Evolutionary conservation across 2,113 vertebrate genomes (phyloP).

Genomic region (Pelvicachromis taeniatus): DNA sequence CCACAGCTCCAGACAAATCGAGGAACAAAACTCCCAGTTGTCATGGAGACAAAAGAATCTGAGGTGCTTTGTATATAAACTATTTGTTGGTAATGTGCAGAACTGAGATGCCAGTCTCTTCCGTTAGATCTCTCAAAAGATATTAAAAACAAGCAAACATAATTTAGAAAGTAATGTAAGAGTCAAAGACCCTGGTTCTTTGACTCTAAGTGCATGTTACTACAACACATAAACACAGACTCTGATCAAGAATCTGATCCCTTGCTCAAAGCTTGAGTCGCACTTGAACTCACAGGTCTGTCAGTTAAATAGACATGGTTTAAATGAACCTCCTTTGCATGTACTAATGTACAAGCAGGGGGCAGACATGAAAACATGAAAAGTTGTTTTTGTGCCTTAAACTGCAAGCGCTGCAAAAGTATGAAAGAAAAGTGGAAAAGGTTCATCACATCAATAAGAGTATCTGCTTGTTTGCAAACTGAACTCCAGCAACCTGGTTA

Average conservation of each 20-base stretch:
- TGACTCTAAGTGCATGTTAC: background rate
- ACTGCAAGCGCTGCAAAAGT: background rate
- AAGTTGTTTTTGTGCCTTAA: background rate
- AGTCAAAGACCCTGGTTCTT: background rate
- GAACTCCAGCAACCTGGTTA: background rate
- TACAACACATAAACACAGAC: background rate
- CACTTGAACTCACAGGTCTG: background rate
- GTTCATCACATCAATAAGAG: background rate
- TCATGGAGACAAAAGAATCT: constrained; percentile 50
- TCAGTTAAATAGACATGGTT: background rate
- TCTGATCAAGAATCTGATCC: background rate
- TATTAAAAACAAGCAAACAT: background rate
- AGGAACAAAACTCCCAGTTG: constrained; percentile 38
- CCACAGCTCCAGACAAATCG: background rate
- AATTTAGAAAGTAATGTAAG: background rate
- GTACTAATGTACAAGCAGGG: background rate
- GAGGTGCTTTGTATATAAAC: constrained; percentile 20
- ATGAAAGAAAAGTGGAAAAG: background rate
- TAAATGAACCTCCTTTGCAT: background rate
- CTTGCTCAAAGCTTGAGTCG: background rate
- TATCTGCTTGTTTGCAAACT: background rate
- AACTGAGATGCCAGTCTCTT: background rate
- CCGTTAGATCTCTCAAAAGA: background rate
- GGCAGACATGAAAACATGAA: background rate
- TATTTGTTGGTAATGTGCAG: background rate